phyloP scores from a whole-genome alignment of 1,140 invertebrate species.

The Drosophila repletoides region DNA sequence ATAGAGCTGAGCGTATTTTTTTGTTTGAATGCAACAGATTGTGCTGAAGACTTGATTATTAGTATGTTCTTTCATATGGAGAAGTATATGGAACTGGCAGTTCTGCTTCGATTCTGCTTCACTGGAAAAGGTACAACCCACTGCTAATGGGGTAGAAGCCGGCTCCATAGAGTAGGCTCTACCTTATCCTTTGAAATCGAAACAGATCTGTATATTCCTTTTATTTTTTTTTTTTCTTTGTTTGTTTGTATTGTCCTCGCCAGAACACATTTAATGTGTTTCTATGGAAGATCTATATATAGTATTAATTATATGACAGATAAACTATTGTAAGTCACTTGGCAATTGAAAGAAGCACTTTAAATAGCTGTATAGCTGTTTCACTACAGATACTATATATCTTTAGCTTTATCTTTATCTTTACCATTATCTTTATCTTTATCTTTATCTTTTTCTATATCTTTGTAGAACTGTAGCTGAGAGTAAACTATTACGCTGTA shows the following conservation, averaged over 20 bases:
- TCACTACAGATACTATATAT: not conserved
- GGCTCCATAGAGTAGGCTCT: too few relatives aligned
- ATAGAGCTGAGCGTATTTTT: constrained; percentile 24
- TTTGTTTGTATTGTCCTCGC: constrained; percentile 34
- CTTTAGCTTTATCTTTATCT: not conserved
- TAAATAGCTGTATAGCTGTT: constrained; percentile 1
- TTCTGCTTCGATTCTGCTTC: constrained; percentile 20
- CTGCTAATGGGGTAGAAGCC: too few relatives aligned
- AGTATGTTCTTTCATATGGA: too few relatives aligned
- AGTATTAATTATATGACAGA: constrained; percentile 8
- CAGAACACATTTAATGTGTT: constrained; percentile 30
- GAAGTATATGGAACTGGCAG: not conserved
- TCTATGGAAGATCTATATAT: constrained; percentile 29
- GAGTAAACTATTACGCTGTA: constrained; percentile 19
- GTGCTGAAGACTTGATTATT: constrained; percentile 20
- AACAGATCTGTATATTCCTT: too few relatives aligned
- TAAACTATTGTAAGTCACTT: constrained; percentile 48
- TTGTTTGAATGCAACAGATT: constrained; percentile 20
- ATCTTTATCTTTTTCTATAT: not conserved
- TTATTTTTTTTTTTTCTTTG: not conserved
- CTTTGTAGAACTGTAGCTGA: not conserved
- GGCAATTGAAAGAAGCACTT: constrained; percentile 40
- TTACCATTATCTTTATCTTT: constrained; percentile 1
- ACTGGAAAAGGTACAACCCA: too few relatives aligned
- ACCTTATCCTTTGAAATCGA: too few relatives aligned